These are phyloP conservation scores for Columbina picui DNA, from an alignment of 2,113 vertebrate species.

Conservation along the genomic window DNA sequence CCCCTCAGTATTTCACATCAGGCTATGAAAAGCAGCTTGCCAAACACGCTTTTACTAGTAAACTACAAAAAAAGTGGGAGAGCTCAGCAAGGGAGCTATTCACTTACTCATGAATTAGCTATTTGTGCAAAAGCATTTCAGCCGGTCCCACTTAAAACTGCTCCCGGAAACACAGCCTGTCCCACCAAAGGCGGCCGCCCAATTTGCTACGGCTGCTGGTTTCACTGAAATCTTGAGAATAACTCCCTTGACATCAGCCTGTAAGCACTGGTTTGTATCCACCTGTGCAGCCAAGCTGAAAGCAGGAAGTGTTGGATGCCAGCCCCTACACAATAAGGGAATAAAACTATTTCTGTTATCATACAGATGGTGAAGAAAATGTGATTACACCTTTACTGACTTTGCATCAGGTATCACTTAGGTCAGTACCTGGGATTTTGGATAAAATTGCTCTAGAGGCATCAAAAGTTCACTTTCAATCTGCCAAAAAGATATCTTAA, in stretches of 20 bases:
- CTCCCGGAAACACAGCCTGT: not conserved
- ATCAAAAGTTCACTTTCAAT: accelerated
- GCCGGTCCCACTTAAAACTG: not conserved
- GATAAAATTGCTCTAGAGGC: not conserved
- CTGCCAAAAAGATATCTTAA: not conserved
- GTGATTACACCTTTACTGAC: not conserved
- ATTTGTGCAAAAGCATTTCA: not conserved
- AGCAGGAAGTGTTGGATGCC: not conserved
- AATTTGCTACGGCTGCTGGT: not conserved
- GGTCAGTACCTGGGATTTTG: not conserved
- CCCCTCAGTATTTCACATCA: not conserved
- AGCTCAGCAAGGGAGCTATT: not conserved
- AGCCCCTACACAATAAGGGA: not conserved
- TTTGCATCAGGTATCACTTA: not conserved
- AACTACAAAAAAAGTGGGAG: not conserved
- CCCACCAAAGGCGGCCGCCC: not conserved
- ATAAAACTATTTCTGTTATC: not conserved
- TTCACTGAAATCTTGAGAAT: not conserved
- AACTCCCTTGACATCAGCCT: not conserved
- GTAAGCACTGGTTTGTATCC: not conserved
- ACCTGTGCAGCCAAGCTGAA: not conserved
- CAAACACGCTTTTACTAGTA: not conserved
- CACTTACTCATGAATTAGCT: not conserved
- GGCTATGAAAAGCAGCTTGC: not conserved
- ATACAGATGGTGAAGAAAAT: not conserved